Percentiles rank a stretch among this genome's conserved stretches.
phyloP scores from a whole-genome alignment of 1,140 invertebrate species.

The Aradophagus sp. region DNA sequence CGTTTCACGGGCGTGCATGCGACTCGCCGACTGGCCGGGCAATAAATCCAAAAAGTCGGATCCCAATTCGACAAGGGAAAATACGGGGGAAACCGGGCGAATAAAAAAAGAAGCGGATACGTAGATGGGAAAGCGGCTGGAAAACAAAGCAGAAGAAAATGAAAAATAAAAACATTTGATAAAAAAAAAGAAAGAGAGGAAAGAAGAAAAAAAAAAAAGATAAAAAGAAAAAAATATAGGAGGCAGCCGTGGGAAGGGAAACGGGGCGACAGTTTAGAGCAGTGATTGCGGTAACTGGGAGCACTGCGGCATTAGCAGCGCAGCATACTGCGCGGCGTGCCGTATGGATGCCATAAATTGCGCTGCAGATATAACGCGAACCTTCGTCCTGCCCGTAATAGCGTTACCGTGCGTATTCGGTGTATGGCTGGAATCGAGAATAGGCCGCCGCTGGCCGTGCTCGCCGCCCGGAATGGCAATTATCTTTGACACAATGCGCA shows the following conservation, averaged over 20 bases:
- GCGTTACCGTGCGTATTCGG: conserved; percentile 54
- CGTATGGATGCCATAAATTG: conserved; percentile 59
- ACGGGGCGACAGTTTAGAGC: conserved; percentile 3
- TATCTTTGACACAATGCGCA: conserved; percentile 47
- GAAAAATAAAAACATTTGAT: too few relatives aligned
- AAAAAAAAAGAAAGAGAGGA: too few relatives aligned
- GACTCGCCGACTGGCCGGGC: too few relatives aligned
- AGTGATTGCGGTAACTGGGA: conserved; percentile 49
- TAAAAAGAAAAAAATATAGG: too few relatives aligned
- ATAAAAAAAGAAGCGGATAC: too few relatives aligned
- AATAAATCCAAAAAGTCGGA: too few relatives aligned
- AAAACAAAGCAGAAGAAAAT: too few relatives aligned
- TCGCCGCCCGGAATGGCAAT: conserved; percentile 50
- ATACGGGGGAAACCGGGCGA: too few relatives aligned
- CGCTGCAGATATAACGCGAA: conserved; percentile 51
- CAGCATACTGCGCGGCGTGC: conserved; percentile 45
- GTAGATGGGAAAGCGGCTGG: too few relatives aligned
- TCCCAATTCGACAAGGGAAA: too few relatives aligned
- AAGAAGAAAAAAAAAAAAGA: too few relatives aligned
- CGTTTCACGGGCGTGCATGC: too few relatives aligned
- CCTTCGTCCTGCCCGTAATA: conserved; percentile 45
- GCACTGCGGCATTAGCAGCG: conserved; percentile 42
- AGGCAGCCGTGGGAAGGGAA: conserved; percentile 24
- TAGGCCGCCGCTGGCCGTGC: conserved; percentile 46
- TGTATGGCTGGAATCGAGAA: conserved; percentile 51